Base-by-base conservation (phyloP, 1,140 invertebrate genomes). In the Heliconius melpomene region DNA sequence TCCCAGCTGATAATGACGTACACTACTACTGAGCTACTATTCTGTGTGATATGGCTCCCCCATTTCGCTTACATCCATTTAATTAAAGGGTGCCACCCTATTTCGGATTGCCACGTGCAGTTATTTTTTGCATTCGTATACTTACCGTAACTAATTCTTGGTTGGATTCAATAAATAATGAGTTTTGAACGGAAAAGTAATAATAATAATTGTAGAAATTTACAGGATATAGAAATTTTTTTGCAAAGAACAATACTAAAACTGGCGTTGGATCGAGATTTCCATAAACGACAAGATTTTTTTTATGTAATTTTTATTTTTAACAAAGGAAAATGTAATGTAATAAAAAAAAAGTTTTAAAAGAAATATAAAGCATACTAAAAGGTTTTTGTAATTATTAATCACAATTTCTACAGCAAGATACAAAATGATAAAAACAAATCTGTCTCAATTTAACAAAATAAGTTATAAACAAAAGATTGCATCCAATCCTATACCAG, bases 381-480 rank as follows among this genome's bases (percentile, higher is more conserved):
- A 46, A 46, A 46, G 5, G 40, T 16, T 1, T 46, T 13, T 46
- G 13, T 16, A 46, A 46, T 46, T 46, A 46, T 52, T 52, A 52
- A 52, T 52, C 18, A 16, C 50, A 52, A 52, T 52, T 20, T 52
- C 50, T 52, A 52, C 7, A 52, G 3, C 23, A 60, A 2, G 26
- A 60, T n/a, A 60, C 11, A 11, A 66, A 29, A 29, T 9, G 0
- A 26, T 13, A 66, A 29, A 66, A 26, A 73, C 77, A 57, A 20
- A 57, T 77, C 50, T 52, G 7, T 52, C 50, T 20, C 81, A 81
- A 80, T 84, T 86, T 77, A 85, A 75, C 81, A 83, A 88, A 84
- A 83, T 86, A 82, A 66, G 84, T 76, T 84, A 89, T 88, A 90
- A 91, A 92, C 91, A 91, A 92, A 92, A 90, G 88, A 88, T 89